phyloP scores from a whole-genome alignment of 2,113 vertebrate species.

The Mirza zaza region DNA sequence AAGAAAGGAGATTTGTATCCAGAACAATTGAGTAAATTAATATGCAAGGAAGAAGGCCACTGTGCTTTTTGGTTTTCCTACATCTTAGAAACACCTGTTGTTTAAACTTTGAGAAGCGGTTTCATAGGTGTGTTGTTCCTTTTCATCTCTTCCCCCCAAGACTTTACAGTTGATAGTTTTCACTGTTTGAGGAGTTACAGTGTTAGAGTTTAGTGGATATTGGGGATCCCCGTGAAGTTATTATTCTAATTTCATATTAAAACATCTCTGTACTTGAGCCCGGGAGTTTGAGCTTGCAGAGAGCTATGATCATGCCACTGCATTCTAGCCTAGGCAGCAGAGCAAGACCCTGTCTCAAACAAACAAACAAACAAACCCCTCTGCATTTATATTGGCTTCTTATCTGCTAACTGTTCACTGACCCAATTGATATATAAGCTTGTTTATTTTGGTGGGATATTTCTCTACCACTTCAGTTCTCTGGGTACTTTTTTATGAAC shows the following conservation, averaged over 20 bases:
- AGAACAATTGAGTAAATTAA: conserved; percentile 45
- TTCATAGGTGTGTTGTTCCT: neutral
- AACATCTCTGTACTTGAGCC: neutral
- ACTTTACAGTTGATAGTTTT: neutral
- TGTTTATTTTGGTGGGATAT: neutral
- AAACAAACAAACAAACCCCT: no score
- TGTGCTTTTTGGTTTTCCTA: neutral
- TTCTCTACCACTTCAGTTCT: neutral
- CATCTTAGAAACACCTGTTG: neutral
- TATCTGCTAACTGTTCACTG: neutral
- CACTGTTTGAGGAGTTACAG: neutral
- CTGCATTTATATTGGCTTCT: neutral
- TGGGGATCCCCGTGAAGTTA: neutral
- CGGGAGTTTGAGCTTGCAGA: no score
- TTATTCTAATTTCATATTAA: neutral
- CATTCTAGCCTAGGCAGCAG: no score
- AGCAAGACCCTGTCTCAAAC: no score
- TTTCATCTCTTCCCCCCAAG: neutral
- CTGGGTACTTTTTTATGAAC: neutral
- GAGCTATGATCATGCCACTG: no score
- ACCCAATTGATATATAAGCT: neutral
- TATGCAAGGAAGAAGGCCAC: neutral
- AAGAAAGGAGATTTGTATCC: conserved; percentile 56
- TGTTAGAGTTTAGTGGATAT: neutral
- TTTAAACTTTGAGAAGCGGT: neutral